phyloP scores from a whole-genome alignment of 1,140 invertebrate genomes.

The Apis florea region DNA sequence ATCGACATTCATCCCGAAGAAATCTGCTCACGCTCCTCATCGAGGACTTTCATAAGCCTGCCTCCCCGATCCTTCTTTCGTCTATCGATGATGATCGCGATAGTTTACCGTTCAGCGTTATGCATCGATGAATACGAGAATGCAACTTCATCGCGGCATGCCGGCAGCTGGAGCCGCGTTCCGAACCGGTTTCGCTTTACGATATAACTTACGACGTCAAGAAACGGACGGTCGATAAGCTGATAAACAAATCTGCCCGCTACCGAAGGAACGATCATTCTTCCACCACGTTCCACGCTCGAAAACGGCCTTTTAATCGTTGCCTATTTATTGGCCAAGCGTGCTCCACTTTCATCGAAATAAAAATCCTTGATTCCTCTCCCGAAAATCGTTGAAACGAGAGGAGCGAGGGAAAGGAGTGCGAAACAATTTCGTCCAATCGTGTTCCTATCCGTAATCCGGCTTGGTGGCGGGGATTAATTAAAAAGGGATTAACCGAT shows the following conservation, averaged over 20 bases:
- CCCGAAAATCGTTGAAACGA: slow-evolving; percentile 21
- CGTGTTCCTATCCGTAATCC: slow-evolving; percentile 9
- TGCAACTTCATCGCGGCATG: slow-evolving; percentile 63
- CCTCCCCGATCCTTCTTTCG: too few species aligned
- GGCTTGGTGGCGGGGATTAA: slow-evolving; percentile 41
- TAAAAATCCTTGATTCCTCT: slow-evolving; percentile 45
- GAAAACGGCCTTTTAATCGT: slow-evolving; percentile 60
- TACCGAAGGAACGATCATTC: slow-evolving; percentile 61
- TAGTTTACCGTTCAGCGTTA: slow-evolving; percentile 49
- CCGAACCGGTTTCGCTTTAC: slow-evolving; percentile 67
- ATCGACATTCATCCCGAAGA: background rate
- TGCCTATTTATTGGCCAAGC: slow-evolving; percentile 52
- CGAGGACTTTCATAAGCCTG: too few species aligned
- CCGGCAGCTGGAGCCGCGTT: slow-evolving; percentile 35
- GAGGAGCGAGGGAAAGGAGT: slow-evolving; percentile 1
- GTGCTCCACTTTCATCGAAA: slow-evolving; percentile 46
- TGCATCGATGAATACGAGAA: slow-evolving; percentile 61
- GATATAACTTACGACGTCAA: slow-evolving; percentile 60
- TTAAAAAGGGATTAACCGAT: slow-evolving; percentile 58
- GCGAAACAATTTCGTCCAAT: slow-evolving; percentile 49
- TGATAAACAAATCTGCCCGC: slow-evolving; percentile 67
- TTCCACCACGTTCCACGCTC: slow-evolving; percentile 33
- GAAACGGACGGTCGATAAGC: slow-evolving; percentile 62
- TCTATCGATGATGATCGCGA: slow-evolving; percentile 48
- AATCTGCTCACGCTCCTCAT: too few species aligned